Conservation (phyloP, 2,888 invertebrate genomes). For the Microlaimidae sp. region DNA sequence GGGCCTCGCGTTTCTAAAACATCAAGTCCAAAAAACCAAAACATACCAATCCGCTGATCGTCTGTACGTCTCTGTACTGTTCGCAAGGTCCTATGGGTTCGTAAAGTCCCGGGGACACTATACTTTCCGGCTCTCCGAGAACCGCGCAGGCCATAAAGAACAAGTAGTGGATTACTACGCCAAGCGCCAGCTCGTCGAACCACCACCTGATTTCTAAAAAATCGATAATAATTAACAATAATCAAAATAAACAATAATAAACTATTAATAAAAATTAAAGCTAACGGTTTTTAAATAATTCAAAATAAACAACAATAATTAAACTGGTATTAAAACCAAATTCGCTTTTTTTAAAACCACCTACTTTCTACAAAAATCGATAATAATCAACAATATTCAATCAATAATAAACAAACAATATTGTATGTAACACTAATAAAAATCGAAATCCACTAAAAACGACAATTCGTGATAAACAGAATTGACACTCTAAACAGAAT, state of each 20-base stretch:
- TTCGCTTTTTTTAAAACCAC: too few relatives aligned
- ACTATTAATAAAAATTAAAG: not conserved
- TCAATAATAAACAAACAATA: too few relatives aligned
- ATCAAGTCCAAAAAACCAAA: too few relatives aligned
- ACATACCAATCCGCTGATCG: conserved; percentile 52
- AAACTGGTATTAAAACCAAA: too few relatives aligned
- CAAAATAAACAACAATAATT: too few relatives aligned
- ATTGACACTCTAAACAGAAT: too few relatives aligned
- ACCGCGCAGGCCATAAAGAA: conserved; percentile 49
- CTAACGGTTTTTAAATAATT: not conserved
- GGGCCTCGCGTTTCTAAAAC: too few relatives aligned
- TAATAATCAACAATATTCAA: too few relatives aligned
- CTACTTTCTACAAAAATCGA: too few relatives aligned
- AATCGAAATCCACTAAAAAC: too few relatives aligned
- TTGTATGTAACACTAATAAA: too few relatives aligned
- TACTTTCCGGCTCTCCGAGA: conserved; percentile 51
- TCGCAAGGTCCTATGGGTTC: conserved; percentile 58
- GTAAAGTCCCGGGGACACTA: conserved; percentile 53
- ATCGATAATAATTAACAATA: not conserved
- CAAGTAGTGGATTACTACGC: conserved; percentile 47
- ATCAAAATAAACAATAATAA: not conserved
- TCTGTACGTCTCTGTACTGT: conserved; percentile 46
- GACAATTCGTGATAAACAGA: too few relatives aligned
- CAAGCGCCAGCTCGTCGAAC: conserved; percentile 32
- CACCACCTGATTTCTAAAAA: conserved; percentile 17